Evolutionary conservation across 2,797 vertebrate genomes (phyloP), one percentile per base, ranked within the genome.

Genomic region (Hapalemur alaotrensis): DNA sequence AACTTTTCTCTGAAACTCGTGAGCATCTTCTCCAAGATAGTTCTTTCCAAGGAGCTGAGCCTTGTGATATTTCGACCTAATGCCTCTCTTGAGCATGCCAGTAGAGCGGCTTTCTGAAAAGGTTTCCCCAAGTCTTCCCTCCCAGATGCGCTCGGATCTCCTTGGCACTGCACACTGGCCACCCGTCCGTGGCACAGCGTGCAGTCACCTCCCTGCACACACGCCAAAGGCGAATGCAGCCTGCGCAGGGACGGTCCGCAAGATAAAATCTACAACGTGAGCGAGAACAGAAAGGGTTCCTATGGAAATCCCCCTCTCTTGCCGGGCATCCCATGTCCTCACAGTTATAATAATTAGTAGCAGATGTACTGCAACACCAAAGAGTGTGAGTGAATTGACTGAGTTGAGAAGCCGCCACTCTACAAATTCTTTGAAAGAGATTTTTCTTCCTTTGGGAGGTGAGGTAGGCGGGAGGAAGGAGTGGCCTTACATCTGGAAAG

Each of bases 371-470:
- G 73, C 67, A 81, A 10, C 76, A 10, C 81, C 12, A 15, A 85
- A 65, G 83, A 78, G 61, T 72, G 69, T 35, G 82, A 93, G 57
- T 32, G 89, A 93, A 96, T 35, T 69, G 69, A 76, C 89, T 80
- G 93, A 80, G 67, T 54, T 95, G 82, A 69, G 70, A 95, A 94
- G 76, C 93, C 3, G 13, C 65, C 83, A 69, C 94, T 97, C 84
- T 61, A 76, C 63, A 69, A 93, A 87, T 95, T 97, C 79, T 97
- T 97, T 97, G 89, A 97, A 94, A 96, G 88, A 80, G 89, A 93
- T 95, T 93, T 94, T 92, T 94, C 95, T 96, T 93, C 94, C 86
- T 94, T 92, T 97, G 91, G 92, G 83, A 96, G 94, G 93, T 88
- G 87, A 95, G 82, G 80, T 97, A 86, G 97, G 97, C 63, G 89